These are phyloP conservation scores for Ranitomeya imitator DNA, from an alignment of 2,113 vertebrate species.

Conservation along the genomic window DNA sequence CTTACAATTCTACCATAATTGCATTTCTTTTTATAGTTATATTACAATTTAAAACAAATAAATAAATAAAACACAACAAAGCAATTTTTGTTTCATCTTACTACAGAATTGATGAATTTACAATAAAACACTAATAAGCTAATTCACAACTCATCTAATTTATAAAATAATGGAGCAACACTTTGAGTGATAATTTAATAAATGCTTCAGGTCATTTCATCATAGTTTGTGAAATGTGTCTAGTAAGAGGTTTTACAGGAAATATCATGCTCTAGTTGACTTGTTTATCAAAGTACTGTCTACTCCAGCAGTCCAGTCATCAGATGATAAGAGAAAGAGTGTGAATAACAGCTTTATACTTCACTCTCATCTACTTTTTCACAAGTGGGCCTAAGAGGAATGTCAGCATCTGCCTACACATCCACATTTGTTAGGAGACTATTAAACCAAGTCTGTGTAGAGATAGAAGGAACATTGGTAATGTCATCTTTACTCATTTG, in stretches of 20 bases:
- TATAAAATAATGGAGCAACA: too few species aligned
- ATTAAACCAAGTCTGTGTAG: constrained; percentile 45
- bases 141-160: too few species aligned
- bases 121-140: too few species aligned
- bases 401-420: constrained; percentile 55
- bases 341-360: constrained; percentile 13
- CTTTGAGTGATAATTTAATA: background rate
- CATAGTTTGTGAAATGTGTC: background rate
- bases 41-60: too few species aligned
- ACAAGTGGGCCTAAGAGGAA: constrained; percentile 32
- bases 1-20: too few species aligned
- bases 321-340: background rate
- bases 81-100: too few species aligned
- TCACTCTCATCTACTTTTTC: constrained; percentile 35
- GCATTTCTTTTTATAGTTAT: too few species aligned
- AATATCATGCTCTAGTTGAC: constrained; percentile 5
- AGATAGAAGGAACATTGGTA: constrained; percentile 47
- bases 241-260: background rate
- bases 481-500: constrained; percentile 65
- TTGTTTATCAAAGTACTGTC: background rate
- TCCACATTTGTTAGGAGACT: constrained; percentile 55
- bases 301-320: background rate
- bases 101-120: too few species aligned
- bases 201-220: background rate
- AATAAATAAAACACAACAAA: too few species aligned